phyloP scores from a whole-genome alignment of 2,113 vertebrate species.

The Micromys minutus region DNA sequence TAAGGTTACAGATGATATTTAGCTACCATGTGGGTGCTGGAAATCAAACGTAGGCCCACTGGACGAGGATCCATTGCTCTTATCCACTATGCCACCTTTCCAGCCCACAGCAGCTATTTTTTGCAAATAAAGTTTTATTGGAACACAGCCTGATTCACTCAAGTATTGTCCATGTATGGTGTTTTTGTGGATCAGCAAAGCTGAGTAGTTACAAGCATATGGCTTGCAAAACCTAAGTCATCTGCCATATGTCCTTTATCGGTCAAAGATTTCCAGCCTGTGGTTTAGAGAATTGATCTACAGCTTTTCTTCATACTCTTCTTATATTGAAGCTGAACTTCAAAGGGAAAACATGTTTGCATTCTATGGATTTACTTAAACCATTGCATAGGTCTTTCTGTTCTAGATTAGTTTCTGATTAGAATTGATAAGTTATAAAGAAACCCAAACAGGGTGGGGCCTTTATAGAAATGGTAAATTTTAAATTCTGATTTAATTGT shows the following conservation, averaged over 20 bases:
- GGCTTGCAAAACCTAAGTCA: slow-evolving; percentile 33
- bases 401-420: slow-evolving; percentile 51
- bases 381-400: neutral
- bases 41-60: neutral
- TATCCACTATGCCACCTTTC: neutral
- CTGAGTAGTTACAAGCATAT: slow-evolving; percentile 52
- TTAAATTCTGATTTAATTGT: neutral
- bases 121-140: slow-evolving; percentile 78
- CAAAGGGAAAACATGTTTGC: slow-evolving; percentile 15
- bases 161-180: slow-evolving; percentile 28
- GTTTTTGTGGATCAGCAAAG: slow-evolving; percentile 31
- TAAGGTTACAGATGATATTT: neutral
- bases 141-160: slow-evolving; percentile 41
- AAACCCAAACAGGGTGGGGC: neutral
- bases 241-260: slow-evolving; percentile 54
- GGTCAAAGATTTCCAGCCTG: slow-evolving; percentile 40
- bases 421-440: slow-evolving; percentile 30
- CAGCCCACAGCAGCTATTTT: slow-evolving; percentile 50
- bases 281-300: slow-evolving; percentile 49
- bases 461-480: neutral
- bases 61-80: neutral
- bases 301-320: slow-evolving; percentile 44
- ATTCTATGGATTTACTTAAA: neutral
- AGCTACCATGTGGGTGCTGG: neutral
- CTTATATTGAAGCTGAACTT: slow-evolving; percentile 41